Conservation (phyloP, 2,797 vertebrate species). For the Hydrolagus colliei region DNA sequence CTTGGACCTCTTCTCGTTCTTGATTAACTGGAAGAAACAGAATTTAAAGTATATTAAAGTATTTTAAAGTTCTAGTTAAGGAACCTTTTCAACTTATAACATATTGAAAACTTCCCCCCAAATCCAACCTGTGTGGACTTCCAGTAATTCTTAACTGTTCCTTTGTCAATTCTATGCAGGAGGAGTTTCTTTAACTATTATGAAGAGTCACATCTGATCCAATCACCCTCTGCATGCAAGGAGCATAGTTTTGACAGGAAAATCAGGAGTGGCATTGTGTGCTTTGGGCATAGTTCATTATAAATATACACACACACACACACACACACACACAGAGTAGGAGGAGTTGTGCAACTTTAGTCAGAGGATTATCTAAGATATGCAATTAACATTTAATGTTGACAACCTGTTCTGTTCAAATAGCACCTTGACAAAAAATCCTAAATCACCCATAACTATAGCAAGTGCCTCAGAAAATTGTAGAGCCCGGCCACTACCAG, state of each 20-base stretch:
- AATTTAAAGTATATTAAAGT: slow-evolving; percentile 4
- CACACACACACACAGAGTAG: slow-evolving; percentile 6
- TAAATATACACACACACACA: slow-evolving; percentile 7
- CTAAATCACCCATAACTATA: not conserved
- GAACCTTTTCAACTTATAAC: not conserved
- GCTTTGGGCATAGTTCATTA: slow-evolving; percentile 18
- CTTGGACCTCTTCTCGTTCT: slow-evolving; percentile 42
- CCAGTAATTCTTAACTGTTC: not conserved
- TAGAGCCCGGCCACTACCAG: not conserved
- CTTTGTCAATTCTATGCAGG: not conserved
- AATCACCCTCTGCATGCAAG: not conserved
- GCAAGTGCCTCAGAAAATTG: not conserved
- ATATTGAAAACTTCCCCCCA: not conserved
- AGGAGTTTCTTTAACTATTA: not conserved
- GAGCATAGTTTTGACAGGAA: not conserved
- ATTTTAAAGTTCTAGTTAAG: not conserved
- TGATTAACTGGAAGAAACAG: slow-evolving; percentile 39
- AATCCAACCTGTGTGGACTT: not conserved
- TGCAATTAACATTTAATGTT: not conserved
- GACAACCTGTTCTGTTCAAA: not conserved
- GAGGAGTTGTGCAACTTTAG: slow-evolving; percentile 21
- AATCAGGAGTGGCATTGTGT: slow-evolving; percentile 3
- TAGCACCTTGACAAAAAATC: not conserved
- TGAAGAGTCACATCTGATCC: not conserved
- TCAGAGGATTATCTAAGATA: slow-evolving; percentile 14